Conservation (phyloP, 1,140 invertebrate genomes). For the Acromyrmex heyeri region DNA sequence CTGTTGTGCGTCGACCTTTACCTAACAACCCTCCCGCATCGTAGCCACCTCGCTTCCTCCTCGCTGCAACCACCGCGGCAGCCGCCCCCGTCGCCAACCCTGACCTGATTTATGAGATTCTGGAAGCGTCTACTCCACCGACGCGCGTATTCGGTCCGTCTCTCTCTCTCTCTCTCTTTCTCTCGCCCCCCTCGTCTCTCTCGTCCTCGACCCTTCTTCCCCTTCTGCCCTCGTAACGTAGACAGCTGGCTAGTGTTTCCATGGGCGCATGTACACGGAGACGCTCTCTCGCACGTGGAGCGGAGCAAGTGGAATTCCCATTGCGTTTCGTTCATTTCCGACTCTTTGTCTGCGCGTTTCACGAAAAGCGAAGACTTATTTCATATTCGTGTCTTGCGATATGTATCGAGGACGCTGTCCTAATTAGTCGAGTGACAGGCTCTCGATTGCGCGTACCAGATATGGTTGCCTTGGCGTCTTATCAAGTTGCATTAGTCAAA, state of each 20-base stretch:
- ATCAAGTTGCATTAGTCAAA: conserved; percentile 33
- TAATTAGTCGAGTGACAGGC: conserved; percentile 45
- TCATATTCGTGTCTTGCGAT: conserved; percentile 36
- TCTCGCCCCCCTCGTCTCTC: background rate
- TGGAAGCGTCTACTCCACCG: conserved; percentile 84
- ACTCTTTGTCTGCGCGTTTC: conserved; percentile 25
- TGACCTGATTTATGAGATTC: conserved; percentile 87
- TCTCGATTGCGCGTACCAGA: conserved; percentile 23
- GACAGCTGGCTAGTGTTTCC: conserved; percentile 85
- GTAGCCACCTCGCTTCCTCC: conserved; percentile 69
- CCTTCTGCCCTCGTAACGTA: conserved; percentile 56
- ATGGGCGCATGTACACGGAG: conserved; percentile 61
- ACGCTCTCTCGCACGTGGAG: conserved; percentile 28
- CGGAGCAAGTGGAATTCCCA: conserved; percentile 57
- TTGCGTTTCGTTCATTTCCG: conserved; percentile 58
- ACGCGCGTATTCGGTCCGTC: conserved; percentile 78
- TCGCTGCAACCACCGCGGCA: conserved; percentile 74
- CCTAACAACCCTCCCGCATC: conserved; percentile 79
- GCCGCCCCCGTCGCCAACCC: conserved; percentile 84
- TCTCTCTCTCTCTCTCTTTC: conserved; percentile 7
- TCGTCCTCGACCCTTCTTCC: conserved; percentile 18
- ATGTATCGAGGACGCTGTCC: conserved; percentile 43
- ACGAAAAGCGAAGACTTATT: conserved; percentile 39
- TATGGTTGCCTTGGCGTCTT: conserved; percentile 31
- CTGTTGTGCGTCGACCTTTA: conserved; percentile 86